Conservation (phyloP, 2,797 vertebrate genomes). For the Linurgus olivaceus region DNA sequence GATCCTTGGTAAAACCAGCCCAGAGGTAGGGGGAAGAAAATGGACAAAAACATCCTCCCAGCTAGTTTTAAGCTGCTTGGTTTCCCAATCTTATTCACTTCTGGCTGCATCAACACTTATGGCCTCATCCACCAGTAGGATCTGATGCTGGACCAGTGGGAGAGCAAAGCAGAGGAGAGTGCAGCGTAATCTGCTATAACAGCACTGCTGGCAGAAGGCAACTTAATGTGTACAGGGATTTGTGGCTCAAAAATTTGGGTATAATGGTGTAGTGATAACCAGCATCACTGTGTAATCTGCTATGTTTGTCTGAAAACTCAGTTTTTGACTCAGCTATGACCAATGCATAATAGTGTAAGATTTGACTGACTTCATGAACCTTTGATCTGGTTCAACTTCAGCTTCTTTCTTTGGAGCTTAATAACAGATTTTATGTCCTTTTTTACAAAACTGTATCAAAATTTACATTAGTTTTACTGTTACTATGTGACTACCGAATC, state of each 20-base stretch:
- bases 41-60: accelerated
- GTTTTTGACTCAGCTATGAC: neutral
- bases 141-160: accelerated
- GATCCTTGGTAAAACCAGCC: neutral
- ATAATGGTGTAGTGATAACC: neutral
- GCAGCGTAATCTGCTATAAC: neutral
- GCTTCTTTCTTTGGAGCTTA: neutral
- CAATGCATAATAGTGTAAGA: neutral
- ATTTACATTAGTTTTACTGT: constrained; percentile 14
- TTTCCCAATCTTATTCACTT: neutral
- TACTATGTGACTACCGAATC: neutral
- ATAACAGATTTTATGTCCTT: neutral
- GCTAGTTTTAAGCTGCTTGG: neutral
- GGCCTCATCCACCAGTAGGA: neutral
- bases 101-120: neutral
- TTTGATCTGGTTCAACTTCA: neutral
- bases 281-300: neutral
- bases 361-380: neutral
- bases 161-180: neutral
- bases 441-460: neutral
- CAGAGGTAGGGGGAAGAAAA: accelerated
- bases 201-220: neutral
- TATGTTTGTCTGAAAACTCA: neutral
- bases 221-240: neutral
- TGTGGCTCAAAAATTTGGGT: neutral